Conservation (phyloP, 2,888 invertebrate species). For the Sussaba pulchella region DNA sequence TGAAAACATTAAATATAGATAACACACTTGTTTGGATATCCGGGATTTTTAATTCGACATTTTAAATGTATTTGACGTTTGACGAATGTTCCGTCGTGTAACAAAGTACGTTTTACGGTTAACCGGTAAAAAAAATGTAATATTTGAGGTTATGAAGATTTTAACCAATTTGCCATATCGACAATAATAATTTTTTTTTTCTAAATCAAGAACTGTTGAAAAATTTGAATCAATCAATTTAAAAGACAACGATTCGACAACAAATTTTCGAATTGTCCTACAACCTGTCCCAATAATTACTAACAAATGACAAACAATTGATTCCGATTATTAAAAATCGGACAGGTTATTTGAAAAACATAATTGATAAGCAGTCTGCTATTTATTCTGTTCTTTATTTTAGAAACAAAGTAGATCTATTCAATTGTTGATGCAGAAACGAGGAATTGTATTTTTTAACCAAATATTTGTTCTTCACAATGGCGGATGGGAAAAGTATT, state of each 20-base stretch:
- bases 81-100: neutral
- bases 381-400: neutral
- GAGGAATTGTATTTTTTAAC: no score
- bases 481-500: no score
- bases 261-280: no score
- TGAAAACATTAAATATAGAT: neutral
- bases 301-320: no score
- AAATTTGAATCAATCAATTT: neutral
- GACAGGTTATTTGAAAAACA: neutral
- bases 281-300: no score
- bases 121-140: neutral
- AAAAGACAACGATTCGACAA: no score
- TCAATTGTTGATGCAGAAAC: no score
- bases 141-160: constrained; percentile 6
- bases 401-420: neutral
- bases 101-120: neutral
- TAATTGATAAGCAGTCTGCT: no score
- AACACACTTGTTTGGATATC: neutral
- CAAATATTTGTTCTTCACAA: no score
- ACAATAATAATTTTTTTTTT: neutral
- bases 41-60: neutral
- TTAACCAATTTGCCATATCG: neutral
- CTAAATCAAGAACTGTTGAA: neutral
- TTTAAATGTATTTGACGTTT: neutral
- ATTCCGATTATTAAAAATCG: no score